A percentile compares a stretch with the other conserved stretches of the same genome.
phyloP scores from a whole-genome alignment of 2,888 invertebrate species.

The Opisthograptis luteolata region DNA sequence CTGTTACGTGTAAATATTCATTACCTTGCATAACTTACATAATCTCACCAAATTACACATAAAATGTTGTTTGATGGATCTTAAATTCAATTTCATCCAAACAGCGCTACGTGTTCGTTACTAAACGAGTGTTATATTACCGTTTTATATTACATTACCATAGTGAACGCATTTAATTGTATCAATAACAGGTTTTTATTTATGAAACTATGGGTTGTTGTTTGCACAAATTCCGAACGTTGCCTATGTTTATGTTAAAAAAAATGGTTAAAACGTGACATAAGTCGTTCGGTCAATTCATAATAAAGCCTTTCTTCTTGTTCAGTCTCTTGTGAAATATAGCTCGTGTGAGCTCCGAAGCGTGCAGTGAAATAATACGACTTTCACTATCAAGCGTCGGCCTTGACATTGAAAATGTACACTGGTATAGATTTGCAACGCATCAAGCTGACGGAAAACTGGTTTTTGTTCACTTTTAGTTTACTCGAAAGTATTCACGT shows the following conservation, averaged over 20 bases:
- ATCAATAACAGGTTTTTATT: neutral
- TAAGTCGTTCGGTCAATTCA: neutral
- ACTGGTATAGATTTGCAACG: neutral
- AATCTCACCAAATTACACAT: constrained; percentile 9
- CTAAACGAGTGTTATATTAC: constrained; percentile 2
- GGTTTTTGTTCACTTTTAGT: constrained; percentile 2
- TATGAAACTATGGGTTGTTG: no score
- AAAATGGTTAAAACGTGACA: neutral
- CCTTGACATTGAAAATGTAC: constrained; percentile 22
- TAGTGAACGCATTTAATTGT: constrained; percentile 1
- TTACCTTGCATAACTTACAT: constrained; percentile 16
- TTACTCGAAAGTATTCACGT: constrained; percentile 2
- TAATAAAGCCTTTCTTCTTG: constrained; percentile 3
- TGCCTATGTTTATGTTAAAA: no score
- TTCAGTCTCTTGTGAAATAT: constrained; percentile 4
- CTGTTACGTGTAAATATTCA: constrained; percentile 12
- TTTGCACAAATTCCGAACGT: no score
- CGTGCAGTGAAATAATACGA: constrained; percentile 11
- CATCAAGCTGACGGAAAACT: neutral
- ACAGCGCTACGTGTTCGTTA: neutral
- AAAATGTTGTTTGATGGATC: constrained; percentile 1
- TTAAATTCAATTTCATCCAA: constrained; percentile 16
- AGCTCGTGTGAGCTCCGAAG: constrained; percentile 3
- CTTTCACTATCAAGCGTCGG: constrained; percentile 20
- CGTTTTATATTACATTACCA: neutral